Conservation (phyloP, 2,113 vertebrate species). For the Empidonax alnorum region DNA sequence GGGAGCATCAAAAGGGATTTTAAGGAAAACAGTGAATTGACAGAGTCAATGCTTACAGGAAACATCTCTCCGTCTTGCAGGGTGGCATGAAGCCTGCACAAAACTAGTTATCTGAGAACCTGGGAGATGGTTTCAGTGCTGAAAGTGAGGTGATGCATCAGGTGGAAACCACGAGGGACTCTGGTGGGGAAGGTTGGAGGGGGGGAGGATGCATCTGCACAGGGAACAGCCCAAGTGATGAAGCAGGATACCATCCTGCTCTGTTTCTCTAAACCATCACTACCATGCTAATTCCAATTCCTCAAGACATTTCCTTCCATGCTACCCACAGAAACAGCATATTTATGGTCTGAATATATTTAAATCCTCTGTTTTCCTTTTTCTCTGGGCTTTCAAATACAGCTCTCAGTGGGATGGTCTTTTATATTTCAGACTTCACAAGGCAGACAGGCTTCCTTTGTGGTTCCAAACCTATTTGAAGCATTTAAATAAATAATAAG, state of each 20-base stretch:
- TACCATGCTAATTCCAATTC: background rate
- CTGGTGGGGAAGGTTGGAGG: rapidly evolving
- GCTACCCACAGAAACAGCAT: background rate
- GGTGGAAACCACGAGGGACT: background rate
- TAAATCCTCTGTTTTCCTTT: background rate
- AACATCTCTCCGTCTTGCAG: rapidly evolving
- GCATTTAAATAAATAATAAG: constrained; percentile 57
- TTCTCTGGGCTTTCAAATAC: constrained; percentile 12
- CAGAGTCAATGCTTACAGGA: rapidly evolving
- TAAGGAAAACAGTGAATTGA: background rate
- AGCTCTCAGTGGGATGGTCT: background rate
- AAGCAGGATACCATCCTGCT: background rate
- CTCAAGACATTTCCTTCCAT: background rate
- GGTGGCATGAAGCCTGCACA: background rate
- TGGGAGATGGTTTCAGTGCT: background rate
- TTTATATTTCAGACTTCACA: constrained; percentile 48
- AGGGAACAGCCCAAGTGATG: background rate
- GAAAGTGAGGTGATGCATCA: background rate
- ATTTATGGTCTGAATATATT: constrained; percentile 11
- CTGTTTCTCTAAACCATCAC: background rate
- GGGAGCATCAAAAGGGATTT: background rate
- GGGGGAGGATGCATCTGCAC: rapidly evolving
- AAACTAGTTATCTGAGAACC: background rate
- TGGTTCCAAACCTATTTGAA: constrained; percentile 42
- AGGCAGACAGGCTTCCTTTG: constrained; percentile 32